Percentiles rank a stretch among this genome's conserved stretches.
These are phyloP conservation scores for Hemibagrus wyckioides DNA, from an alignment of 2,113 vertebrate species.

Conservation along the genomic window DNA sequence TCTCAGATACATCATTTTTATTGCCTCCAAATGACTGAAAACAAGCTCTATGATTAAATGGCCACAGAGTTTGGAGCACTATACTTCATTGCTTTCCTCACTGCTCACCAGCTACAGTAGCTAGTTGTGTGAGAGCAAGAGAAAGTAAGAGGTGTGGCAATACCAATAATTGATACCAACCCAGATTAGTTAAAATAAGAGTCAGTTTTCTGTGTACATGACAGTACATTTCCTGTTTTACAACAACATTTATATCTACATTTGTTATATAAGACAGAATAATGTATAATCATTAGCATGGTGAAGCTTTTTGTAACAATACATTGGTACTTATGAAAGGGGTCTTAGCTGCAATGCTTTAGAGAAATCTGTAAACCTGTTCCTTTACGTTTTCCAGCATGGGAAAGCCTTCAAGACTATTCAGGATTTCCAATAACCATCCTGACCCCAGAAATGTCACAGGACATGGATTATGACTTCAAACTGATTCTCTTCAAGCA, in stretches of 20 bases:
- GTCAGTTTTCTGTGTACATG: no score
- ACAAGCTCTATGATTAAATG: not conserved
- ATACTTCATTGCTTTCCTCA: not conserved
- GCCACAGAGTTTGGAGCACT: not conserved
- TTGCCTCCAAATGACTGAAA: not conserved
- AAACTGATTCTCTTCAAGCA: not conserved
- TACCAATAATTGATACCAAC: not conserved
- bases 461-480: conserved; percentile 2
- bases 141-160: not conserved
- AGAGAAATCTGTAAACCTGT: not conserved
- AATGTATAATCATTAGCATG: not conserved
- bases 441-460: conserved; percentile 4
- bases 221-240: no score
- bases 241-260: no score
- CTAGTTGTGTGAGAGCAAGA: not conserved
- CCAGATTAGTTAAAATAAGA: no score
- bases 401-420: not conserved
- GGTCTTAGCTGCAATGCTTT: not conserved
- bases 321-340: not conserved
- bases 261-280: not conserved
- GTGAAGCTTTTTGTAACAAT: not conserved
- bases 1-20: not conserved
- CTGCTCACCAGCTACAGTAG: no score
- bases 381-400: not conserved
- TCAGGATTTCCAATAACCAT: not conserved